Percentiles rank a stretch among this genome's conserved stretches.
These are phyloP conservation scores for Numida meleagris DNA, from an alignment of 2,113 vertebrate species.

Conservation along the genomic window DNA sequence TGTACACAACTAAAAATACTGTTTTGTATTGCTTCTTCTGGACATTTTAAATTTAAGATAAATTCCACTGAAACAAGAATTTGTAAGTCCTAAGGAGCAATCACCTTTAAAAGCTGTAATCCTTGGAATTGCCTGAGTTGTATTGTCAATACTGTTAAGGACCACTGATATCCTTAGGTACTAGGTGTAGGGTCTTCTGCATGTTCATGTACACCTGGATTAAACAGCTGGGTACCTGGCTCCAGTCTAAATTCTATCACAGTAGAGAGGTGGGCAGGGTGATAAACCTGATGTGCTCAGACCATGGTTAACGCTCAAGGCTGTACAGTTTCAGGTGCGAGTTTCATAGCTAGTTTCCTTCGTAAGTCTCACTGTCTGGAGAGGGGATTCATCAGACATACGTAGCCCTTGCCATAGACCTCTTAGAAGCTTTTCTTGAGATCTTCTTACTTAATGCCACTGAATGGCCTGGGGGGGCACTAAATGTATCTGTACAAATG, in stretches of 20 bases:
- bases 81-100: background rate
- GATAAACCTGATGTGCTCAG: background rate
- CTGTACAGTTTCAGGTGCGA: background rate
- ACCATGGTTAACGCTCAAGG: background rate
- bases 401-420: background rate
- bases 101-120: background rate
- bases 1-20: background rate
- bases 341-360: background rate
- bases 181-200: background rate
- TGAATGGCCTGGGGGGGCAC: background rate
- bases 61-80: background rate
- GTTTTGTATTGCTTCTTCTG: background rate
- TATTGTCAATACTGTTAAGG: background rate
- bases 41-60: background rate
- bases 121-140: background rate
- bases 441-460: background rate
- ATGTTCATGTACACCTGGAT: background rate
- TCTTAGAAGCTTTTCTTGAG: background rate
- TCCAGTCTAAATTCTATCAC: background rate
- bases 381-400: background rate
- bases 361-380: background rate
- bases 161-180: background rate
- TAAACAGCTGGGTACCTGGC: background rate
- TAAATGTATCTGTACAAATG: rapidly evolving
- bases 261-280: background rate